These are phyloP conservation scores for Apodemia zela DNA, from an alignment of 2,888 invertebrate genomes.

Conservation along the genomic window DNA sequence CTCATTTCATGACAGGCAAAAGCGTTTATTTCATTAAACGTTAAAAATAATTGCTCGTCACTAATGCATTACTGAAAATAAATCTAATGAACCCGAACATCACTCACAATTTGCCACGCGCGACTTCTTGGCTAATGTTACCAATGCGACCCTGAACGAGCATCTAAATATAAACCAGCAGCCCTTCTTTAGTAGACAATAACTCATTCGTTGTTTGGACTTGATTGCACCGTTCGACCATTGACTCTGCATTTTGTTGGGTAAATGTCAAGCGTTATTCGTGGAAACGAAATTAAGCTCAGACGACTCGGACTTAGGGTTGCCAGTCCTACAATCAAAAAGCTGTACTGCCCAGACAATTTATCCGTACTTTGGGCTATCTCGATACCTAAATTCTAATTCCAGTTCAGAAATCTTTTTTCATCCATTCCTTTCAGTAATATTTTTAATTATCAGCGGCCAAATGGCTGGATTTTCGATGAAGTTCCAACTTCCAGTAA, in stretches of 20 bases:
- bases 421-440: no score
- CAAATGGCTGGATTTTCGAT: no score
- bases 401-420: no score
- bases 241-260: conserved; percentile 26
- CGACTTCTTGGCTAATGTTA: conserved; percentile 62
- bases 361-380: no score
- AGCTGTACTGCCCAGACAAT: no score
- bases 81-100: conserved; percentile 52
- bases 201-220: conserved; percentile 53
- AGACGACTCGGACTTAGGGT: not conserved
- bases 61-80: conserved; percentile 31
- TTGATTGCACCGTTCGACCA: conserved; percentile 28
- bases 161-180: conserved; percentile 60
- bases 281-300: conserved; percentile 16
- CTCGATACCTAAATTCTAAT: no score
- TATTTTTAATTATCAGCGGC: no score
- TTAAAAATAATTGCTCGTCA: conserved; percentile 8
- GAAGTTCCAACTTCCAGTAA: no score
- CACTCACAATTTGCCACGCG: conserved; percentile 69
- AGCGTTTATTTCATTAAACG: conserved; percentile 12
- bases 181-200: conserved; percentile 52
- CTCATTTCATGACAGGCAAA: not conserved
- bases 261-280: conserved; percentile 23
- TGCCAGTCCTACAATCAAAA: not conserved
- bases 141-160: conserved; percentile 58